Conservation (phyloP, 2,888 invertebrate genomes). For the Drosophila merina region DNA sequence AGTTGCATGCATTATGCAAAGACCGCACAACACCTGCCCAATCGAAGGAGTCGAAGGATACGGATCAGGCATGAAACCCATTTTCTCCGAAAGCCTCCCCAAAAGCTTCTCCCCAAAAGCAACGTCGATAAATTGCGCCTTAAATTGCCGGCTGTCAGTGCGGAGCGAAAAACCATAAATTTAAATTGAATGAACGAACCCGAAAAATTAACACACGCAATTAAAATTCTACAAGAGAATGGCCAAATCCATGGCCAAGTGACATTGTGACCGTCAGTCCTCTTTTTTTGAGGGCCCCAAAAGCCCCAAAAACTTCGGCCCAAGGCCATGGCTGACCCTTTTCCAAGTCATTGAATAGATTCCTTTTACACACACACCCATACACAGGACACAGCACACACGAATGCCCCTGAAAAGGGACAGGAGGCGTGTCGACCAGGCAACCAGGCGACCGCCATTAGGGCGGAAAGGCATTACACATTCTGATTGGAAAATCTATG, state of each 20-base stretch:
- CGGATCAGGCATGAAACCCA: slow-evolving; percentile 17
- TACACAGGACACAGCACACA: slow-evolving; percentile 5
- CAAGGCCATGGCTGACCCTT: slow-evolving; percentile 62
- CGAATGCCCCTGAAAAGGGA: slow-evolving; percentile 22
- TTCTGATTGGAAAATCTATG: slow-evolving; percentile 72
- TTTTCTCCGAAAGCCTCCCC: slow-evolving; percentile 13
- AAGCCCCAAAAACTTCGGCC: slow-evolving; percentile 9
- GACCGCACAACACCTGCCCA: slow-evolving; percentile 62
- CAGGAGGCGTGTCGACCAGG: slow-evolving; percentile 8
- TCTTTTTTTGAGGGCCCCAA: not conserved
- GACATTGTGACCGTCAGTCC: slow-evolving; percentile 35
- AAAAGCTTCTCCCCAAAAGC: slow-evolving; percentile 2
- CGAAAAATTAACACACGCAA: slow-evolving; percentile 72
- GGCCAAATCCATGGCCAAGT: slow-evolving; percentile 40
- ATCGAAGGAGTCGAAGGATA: slow-evolving; percentile 5
- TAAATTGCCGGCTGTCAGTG: slow-evolving; percentile 34
- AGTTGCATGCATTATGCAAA: slow-evolving; percentile 60
- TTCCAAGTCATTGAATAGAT: slow-evolving; percentile 76
- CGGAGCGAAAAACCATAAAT: slow-evolving; percentile 58
- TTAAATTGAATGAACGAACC: slow-evolving; percentile 50
- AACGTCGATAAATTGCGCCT: slow-evolving; percentile 63
- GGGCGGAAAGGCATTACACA: slow-evolving; percentile 56
- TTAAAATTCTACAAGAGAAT: slow-evolving; percentile 66
- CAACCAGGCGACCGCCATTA: slow-evolving; percentile 45
- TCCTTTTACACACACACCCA: slow-evolving; percentile 34